Conservation (phyloP, 2,797 vertebrate species). For the Spatula clypeata region DNA sequence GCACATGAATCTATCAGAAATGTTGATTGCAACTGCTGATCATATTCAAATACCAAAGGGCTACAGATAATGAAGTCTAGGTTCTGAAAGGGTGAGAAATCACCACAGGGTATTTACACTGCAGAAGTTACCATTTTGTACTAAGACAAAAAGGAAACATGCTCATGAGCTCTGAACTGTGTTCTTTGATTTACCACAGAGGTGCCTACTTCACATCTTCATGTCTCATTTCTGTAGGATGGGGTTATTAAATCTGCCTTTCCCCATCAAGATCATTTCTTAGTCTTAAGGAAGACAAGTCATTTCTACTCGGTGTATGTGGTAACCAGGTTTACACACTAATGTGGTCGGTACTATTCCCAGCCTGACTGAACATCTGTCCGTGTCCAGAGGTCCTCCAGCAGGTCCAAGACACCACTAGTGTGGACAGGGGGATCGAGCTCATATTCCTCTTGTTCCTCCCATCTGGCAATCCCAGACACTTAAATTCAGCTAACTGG, state of each 20-base stretch:
- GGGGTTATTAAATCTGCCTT: background rate
- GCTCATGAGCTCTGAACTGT: background rate
- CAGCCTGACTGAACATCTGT: background rate
- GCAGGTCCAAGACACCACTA: background rate
- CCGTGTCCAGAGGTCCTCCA: background rate
- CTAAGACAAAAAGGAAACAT: background rate
- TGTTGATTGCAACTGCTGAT: background rate
- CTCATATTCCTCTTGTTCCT: background rate
- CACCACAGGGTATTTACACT: background rate
- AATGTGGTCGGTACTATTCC: background rate
- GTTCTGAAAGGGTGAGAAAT: constrained; percentile 13
- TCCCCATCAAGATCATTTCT: background rate
- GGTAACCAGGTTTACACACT: background rate
- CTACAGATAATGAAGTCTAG: background rate
- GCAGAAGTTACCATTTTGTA: constrained; percentile 7
- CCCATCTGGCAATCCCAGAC: background rate
- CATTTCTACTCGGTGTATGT: background rate
- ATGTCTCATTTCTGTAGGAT: background rate
- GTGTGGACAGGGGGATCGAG: background rate
- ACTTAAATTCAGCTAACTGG: background rate
- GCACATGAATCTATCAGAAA: background rate
- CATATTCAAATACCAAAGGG: background rate
- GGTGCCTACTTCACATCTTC: background rate
- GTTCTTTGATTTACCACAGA: background rate
- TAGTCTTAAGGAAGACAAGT: background rate